Conservation (phyloP, 2,113 vertebrate species). For the Misgurnus mizolepis region DNA sequence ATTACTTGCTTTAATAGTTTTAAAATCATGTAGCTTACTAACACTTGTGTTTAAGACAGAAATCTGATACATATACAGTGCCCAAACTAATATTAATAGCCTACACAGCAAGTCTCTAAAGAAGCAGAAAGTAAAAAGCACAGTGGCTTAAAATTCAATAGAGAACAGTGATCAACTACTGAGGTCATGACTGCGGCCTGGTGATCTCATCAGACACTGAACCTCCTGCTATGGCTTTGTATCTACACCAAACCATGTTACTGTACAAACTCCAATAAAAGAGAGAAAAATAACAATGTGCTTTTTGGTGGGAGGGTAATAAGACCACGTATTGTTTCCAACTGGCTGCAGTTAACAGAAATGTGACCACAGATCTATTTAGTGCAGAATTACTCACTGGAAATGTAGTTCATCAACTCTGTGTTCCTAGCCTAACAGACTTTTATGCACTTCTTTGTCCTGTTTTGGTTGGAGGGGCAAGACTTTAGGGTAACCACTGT, state of each 20-base stretch:
- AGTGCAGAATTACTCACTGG: neutral
- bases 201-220: slow-evolving; percentile 42
- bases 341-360: slow-evolving; percentile 12
- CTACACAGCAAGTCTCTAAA: slow-evolving; percentile 35
- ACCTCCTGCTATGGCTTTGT: slow-evolving; percentile 51
- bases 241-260: slow-evolving; percentile 34
- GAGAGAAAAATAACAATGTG: slow-evolving; percentile 39
- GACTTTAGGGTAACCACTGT: slow-evolving; percentile 37
- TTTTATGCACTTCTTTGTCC: slow-evolving; percentile 31
- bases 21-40: no score
- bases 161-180: slow-evolving; percentile 44
- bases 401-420: neutral
- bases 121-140: slow-evolving; percentile 8
- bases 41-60: no score
- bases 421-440: slow-evolving; percentile 3
- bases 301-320: slow-evolving; percentile 23
- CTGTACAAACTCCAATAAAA: slow-evolving; percentile 43
- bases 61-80: neutral
- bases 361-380: slow-evolving; percentile 6
- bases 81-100: neutral
- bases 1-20: no score
- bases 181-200: slow-evolving; percentile 40
- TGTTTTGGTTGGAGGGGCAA: slow-evolving; percentile 23
- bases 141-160: slow-evolving; percentile 39
- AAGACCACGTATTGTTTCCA: slow-evolving; percentile 13